phyloP scores from a whole-genome alignment of 2,797 vertebrate species.

The Rhabdophis nuchalis region DNA sequence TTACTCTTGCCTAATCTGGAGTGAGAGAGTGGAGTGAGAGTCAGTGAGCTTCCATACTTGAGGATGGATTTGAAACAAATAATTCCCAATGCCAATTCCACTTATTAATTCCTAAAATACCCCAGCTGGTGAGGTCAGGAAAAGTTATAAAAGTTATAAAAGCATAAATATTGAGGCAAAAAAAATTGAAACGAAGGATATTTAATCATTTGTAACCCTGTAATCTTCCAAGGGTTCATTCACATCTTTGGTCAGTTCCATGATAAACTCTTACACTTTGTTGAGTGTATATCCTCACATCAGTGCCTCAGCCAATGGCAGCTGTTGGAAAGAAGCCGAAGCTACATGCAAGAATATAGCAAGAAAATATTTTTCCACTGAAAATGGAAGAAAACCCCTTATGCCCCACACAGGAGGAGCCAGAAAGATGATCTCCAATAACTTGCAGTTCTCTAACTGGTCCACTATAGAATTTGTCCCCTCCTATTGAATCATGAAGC shows the following conservation, averaged over 20 bases:
- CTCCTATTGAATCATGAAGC: neutral
- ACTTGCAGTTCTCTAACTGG: neutral
- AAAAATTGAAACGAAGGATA: neutral
- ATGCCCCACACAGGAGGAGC: neutral
- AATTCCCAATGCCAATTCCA: neutral
- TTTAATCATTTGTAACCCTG: neutral
- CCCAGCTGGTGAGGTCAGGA: neutral
- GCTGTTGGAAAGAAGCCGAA: neutral
- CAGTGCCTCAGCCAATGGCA: neutral
- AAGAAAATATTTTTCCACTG: neutral
- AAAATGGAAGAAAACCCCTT: neutral
- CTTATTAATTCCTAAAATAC: neutral
- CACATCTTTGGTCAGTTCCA: neutral
- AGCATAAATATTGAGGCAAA: neutral
- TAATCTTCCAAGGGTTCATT: neutral
- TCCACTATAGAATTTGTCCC: neutral
- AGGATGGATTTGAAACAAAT: neutral
- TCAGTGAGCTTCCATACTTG: neutral
- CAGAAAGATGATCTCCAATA: neutral
- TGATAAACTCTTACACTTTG: neutral
- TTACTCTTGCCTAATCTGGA: neutral
- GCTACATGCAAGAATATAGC: neutral
- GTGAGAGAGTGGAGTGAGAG: neutral
- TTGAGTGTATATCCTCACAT: neutral
- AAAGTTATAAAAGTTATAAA: neutral